These are phyloP conservation scores for Eupithecia dodoneata DNA, from an alignment of 2,888 invertebrate species.

Conservation along the genomic window DNA sequence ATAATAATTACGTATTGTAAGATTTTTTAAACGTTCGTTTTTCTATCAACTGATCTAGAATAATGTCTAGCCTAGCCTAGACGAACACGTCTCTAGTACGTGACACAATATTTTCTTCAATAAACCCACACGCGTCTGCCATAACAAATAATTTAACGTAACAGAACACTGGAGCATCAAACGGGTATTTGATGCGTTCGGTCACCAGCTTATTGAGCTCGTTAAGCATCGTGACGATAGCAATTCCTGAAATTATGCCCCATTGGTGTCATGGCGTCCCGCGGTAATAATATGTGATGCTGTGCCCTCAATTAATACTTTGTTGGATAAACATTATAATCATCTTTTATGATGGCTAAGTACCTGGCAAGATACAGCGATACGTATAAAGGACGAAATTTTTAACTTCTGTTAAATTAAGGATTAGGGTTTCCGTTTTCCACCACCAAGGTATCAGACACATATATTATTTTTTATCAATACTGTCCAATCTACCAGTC, in stretches of 20 bases:
- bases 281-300: conserved; percentile 55
- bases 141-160: conserved; percentile 30
- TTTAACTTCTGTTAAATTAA: background rate
- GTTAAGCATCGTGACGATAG: conserved; percentile 73
- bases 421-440: background rate
- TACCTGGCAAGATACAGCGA: background rate
- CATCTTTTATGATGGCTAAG: background rate
- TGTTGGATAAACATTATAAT: conserved; percentile 8
- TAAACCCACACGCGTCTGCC: conserved; percentile 19
- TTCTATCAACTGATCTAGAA: background rate
- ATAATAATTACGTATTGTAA: too few relatives aligned
- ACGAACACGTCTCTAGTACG: background rate
- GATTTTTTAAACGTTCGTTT: background rate
- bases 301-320: conserved; percentile 15
- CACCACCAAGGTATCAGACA: background rate
- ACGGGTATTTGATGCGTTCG: conserved; percentile 70
- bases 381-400: background rate
- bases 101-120: conserved; percentile 18
- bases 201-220: conserved; percentile 78
- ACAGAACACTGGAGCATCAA: conserved; percentile 30
- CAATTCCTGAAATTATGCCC: conserved; percentile 78
- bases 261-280: conserved; percentile 72
- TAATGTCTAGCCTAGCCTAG: background rate
- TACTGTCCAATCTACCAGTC: too few relatives aligned
- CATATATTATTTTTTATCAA: too few relatives aligned